A percentile compares a stretch with the other conserved stretches of the same genome.
Evolutionary conservation across 2,113 vertebrate genomes (phyloP).

Genomic region (Zosterops lateralis): DNA sequence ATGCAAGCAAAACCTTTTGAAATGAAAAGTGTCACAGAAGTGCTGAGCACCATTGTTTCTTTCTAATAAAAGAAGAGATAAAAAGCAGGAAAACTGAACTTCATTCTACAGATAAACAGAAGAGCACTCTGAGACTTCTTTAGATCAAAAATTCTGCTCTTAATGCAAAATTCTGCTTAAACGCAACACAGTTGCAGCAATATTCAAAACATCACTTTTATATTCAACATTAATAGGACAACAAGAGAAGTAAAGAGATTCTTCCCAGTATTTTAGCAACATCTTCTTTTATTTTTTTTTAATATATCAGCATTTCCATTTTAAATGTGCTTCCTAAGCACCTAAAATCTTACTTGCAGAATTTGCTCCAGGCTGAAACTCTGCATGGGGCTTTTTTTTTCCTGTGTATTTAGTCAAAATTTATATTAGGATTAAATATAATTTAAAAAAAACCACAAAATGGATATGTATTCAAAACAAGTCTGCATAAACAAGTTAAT

Average conservation of each 20-base stretch:
- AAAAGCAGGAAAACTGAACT: not conserved
- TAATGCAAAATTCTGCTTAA: constrained; percentile 18
- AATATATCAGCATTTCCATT: constrained; percentile 13
- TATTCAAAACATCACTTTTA: constrained; percentile 34
- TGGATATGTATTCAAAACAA: not conserved
- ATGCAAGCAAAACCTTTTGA: constrained; percentile 28
- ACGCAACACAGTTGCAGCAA: not conserved
- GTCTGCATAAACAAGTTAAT: not conserved
- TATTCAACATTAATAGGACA: not conserved
- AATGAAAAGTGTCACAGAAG: constrained; percentile 21
- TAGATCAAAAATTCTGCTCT: constrained; percentile 43
- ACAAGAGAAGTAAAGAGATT: not conserved
- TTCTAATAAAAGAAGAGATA: not conserved
- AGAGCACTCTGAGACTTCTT: not conserved
- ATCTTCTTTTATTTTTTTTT: not conserved
- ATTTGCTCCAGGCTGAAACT: constrained; percentile 39
- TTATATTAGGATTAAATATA: not conserved
- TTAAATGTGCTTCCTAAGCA: not conserved
- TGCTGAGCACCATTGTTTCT: constrained; percentile 36
- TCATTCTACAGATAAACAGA: constrained; percentile 24
- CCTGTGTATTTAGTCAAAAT: not conserved
- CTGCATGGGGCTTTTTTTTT: not conserved
- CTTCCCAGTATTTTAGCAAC: not conserved
- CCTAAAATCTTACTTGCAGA: not conserved
- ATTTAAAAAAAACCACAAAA: not conserved